Percentiles rank a stretch among this genome's conserved stretches.
These are phyloP conservation scores for Allacma fusca DNA, from an alignment of 2,888 invertebrate genomes.

Conservation along the genomic window DNA sequence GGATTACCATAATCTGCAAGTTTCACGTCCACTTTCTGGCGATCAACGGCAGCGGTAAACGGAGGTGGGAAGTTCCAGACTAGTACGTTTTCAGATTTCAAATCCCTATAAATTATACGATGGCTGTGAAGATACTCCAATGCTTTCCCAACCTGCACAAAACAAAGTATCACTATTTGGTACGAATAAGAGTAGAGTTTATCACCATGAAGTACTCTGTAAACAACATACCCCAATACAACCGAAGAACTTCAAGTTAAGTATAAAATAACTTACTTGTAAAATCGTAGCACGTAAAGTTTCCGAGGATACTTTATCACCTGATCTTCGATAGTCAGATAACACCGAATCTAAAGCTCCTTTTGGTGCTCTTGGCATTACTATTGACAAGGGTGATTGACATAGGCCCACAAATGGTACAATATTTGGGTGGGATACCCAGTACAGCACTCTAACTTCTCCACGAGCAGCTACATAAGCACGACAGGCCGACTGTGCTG, in stretches of 20 bases:
- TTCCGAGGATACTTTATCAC: slow-evolving; percentile 80
- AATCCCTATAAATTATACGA: slow-evolving; percentile 90
- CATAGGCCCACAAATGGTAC: slow-evolving; percentile 91
- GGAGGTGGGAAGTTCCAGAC: slow-evolving; percentile 96
- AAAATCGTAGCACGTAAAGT: slow-evolving; percentile 84
- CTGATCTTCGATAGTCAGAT: slow-evolving; percentile 84
- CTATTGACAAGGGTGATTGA: slow-evolving; percentile 84
- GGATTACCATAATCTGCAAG: slow-evolving; percentile 89
- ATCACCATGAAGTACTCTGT: too few relatives aligned
- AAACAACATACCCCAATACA: neutral
- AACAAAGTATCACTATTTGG: slow-evolving; percentile 40
- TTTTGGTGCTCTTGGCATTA: slow-evolving; percentile 89
- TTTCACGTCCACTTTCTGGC: slow-evolving; percentile 78
- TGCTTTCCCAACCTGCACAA: slow-evolving; percentile 80
- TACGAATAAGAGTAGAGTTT: too few relatives aligned
- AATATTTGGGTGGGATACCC: slow-evolving; percentile 88
- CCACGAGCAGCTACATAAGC: slow-evolving; percentile 96
- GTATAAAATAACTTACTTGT: too few relatives aligned
- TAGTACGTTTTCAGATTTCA: slow-evolving; percentile 96
- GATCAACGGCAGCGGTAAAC: slow-evolving; percentile 50
- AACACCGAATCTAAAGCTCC: slow-evolving; percentile 88
- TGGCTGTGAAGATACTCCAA: slow-evolving; percentile 93
- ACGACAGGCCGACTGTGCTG: slow-evolving; percentile 89
- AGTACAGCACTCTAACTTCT: slow-evolving; percentile 86
- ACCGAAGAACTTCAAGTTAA: too few relatives aligned